Evolutionary conservation across 2,888 invertebrate genomes (phyloP), one percentile per base, ranked within the genome.

Genomic region (Drosophila helvetica): DNA sequence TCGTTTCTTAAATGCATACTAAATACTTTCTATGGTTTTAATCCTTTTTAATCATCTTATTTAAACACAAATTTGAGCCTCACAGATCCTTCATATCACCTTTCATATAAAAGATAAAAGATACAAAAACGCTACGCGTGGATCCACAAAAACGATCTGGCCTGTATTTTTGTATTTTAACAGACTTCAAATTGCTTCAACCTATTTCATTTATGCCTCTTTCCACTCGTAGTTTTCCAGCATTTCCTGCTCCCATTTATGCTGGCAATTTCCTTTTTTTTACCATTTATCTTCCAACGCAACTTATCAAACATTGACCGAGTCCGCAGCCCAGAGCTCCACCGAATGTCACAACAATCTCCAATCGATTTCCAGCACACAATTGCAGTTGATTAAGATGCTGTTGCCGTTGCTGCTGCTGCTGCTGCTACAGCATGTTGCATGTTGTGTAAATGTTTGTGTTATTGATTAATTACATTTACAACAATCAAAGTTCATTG

Each of bases 391-490:
- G 86, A 80, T 83, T 80, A 70, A 83, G 78, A 63, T 77, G 75
- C 68, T 67, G 57, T 30, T 56, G n/a, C n/a, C n/a, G 43, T 48
- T 19, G 30, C 10, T 30, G 30, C 22, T 43, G 18, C 48, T 3
- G 9, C 25, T 54, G 22, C 17, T 46, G 27, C 27, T 10, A 10
- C 51, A 10, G n/a, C 51, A 53, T 25, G 60, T 27, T 67, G 69
- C 50, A 54, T 54, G 69, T 62, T 80, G 81, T 78, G 81, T 77
- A 84, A 82, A 80, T 82, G 81, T 86, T 82, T 86, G 69, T 77
- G 76, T 88, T 83, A 88, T 88, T 86, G 86, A 86, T 86, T 88
- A 88, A 88, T 88, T 87, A 80, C 89, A 78, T 88, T 85, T 88
- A 83, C 82, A 86, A 77, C 82, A 86, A 85, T 87, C 89, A 78